Percentiles rank a stretch among this genome's conserved stretches.
Evolutionary conservation across 2,797 vertebrate species (phyloP).

Genomic region (Semaprochilodus insignis): DNA sequence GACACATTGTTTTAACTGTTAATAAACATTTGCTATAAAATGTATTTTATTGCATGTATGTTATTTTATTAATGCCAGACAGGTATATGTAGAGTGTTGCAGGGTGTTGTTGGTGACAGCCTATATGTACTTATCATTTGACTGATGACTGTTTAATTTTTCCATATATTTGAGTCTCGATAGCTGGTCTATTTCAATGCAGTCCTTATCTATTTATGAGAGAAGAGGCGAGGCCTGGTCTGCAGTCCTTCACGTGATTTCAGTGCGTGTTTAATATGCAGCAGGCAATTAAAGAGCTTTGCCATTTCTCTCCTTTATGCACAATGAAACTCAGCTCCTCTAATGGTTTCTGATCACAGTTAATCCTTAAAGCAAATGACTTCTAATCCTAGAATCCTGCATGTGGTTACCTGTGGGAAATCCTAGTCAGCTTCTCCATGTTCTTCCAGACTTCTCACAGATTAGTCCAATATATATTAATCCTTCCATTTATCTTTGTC

Average conservation of each 20-base stretch:
- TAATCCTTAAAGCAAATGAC: conserved; percentile 97
- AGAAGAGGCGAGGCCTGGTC: background rate
- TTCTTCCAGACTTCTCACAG: conserved; percentile 82
- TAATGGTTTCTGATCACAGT: conserved; percentile 91
- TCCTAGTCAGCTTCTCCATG: conserved; percentile 86
- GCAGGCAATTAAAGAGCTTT: conserved; percentile 83
- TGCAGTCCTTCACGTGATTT: conserved; percentile 12
- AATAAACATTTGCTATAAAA: too few species aligned
- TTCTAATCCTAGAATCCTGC: conserved; percentile 94
- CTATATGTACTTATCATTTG: background rate
- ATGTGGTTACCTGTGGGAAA: conserved; percentile 96
- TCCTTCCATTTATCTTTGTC: conserved; percentile 86
- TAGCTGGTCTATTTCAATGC: background rate
- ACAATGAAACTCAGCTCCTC: conserved; percentile 84
- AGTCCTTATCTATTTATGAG: conserved; percentile 4
- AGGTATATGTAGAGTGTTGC: too few species aligned
- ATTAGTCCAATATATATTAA: conserved; percentile 96
- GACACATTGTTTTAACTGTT: too few species aligned
- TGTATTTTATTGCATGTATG: too few species aligned
- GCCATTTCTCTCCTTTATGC: conserved; percentile 68
- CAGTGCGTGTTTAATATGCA: conserved; percentile 70
- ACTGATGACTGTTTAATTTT: background rate
- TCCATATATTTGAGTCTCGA: background rate
- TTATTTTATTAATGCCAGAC: too few species aligned
- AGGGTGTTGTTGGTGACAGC: too few species aligned